Percentiles rank a stretch among this genome's conserved stretches.
Conservation (phyloP, 2,113 vertebrate species). For the Sclerurus mexicanus region DNA sequence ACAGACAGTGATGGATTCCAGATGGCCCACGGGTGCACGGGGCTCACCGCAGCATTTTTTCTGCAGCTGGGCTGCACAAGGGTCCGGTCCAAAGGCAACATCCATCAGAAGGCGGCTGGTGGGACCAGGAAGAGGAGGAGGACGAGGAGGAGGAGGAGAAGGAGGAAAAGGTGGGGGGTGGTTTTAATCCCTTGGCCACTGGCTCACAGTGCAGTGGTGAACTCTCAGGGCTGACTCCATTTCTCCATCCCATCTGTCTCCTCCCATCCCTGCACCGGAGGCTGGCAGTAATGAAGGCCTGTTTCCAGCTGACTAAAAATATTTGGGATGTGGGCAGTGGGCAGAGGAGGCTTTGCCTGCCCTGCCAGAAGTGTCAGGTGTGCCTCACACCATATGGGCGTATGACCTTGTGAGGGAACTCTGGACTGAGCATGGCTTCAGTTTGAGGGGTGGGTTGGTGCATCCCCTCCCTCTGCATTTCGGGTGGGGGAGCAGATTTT, state of each 20-base stretch:
- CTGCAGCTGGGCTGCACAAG: not conserved
- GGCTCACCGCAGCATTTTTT: not conserved
- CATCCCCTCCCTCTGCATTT: not conserved
- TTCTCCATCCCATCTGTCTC: not conserved
- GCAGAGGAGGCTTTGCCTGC: not conserved
- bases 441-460: not conserved
- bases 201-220: not conserved
- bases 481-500: not conserved
- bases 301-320: conserved; percentile 9
- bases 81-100: conserved; percentile 55
- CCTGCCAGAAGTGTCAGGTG: not conserved
- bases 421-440: accelerated
- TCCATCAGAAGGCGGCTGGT: not conserved
- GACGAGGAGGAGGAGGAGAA: not conserved
- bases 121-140: not conserved
- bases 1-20: conserved; percentile 48
- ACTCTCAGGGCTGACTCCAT: not conserved
- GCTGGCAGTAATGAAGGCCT: not conserved
- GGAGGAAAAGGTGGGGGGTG: not conserved
- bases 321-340: not conserved
- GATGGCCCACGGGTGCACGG: not conserved
- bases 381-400: not conserved
- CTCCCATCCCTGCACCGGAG: not conserved
- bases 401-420: accelerated
- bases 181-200: not conserved